A percentile compares a stretch with the other conserved stretches of the same genome.
These are phyloP conservation scores for Agrochola macilenta DNA, from an alignment of 2,888 invertebrate species.

Conservation along the genomic window DNA sequence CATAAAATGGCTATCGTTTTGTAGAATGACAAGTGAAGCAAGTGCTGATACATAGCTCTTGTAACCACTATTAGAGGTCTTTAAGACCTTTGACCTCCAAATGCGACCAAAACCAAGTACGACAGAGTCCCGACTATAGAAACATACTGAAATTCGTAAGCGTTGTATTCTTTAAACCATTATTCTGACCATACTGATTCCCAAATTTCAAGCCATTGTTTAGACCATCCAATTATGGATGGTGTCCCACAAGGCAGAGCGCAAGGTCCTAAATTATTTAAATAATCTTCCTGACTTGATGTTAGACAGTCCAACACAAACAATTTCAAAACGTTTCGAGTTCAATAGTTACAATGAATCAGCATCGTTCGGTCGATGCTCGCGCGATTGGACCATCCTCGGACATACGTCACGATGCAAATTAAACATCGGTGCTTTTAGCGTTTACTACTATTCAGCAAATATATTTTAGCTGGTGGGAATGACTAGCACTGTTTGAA, in stretches of 20 bases:
- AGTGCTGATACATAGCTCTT: neutral
- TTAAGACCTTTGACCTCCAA: neutral
- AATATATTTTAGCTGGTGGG: slow-evolving; percentile 38
- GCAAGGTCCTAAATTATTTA: slow-evolving; percentile 15
- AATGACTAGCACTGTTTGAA: slow-evolving; percentile 6
- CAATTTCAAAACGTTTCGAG: slow-evolving; percentile 49
- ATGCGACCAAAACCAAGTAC: slow-evolving; percentile 38
- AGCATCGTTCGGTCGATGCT: slow-evolving; percentile 37
- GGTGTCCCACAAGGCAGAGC: slow-evolving; percentile 46
- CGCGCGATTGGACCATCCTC: slow-evolving; percentile 40
- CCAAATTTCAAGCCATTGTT: slow-evolving; percentile 15
- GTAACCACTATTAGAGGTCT: neutral
- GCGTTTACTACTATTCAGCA: slow-evolving; percentile 44
- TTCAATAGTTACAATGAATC: slow-evolving; percentile 42
- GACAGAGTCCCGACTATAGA: slow-evolving; percentile 38
- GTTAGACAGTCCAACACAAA: slow-evolving; percentile 32
- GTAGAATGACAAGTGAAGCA: neutral
- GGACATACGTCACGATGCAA: slow-evolving; percentile 54
- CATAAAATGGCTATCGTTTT: neutral
- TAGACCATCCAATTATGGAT: slow-evolving; percentile 22
- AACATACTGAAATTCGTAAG: slow-evolving; percentile 53
- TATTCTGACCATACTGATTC: slow-evolving; percentile 1
- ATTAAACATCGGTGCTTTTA: slow-evolving; percentile 51
- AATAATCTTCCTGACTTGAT: slow-evolving; percentile 19
- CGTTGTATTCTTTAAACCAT: slow-evolving; percentile 35